Evolutionary conservation across 2,113 vertebrate genomes (phyloP), one percentile per base, ranked within the genome.

Genomic region (Malurus melanocephalus): DNA sequence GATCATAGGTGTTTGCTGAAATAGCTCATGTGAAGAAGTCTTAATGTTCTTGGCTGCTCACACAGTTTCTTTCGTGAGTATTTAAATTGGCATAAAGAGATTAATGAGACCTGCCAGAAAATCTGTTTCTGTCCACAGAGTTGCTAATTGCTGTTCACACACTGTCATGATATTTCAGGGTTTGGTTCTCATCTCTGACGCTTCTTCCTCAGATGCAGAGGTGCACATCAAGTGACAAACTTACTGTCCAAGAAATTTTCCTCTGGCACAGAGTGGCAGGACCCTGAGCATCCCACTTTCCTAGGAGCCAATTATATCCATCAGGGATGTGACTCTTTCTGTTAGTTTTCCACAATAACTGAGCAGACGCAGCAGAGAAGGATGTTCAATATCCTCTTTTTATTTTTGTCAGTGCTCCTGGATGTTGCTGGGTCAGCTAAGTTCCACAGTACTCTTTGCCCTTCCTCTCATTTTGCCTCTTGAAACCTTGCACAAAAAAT

Each of bases 21-120:
- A 18, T 81, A 60, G 16, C 32, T 5, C 4, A 15, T 68, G 24
- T 33, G 42, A 85, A 64, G 38, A 78, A 49, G 24, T 45, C 43
- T 78, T 82, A 12, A 7, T 38, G 11, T 88, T 87, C 80, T 56
- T 66, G 64, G 43, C 60, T 57, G 20, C 7, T 85, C 26, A 19
- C 1, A 6, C 15, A 43, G 0, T 74, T 65, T 84, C 42, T 80
- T 81, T 87, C 26, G 20, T 33, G 61, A 72, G 32, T 89, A 75
- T 88, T 88, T 88, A 78, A 81, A 87, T 79, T 66, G 72, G 59
- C 66, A 40, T 81, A 24, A 86, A 81, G 60, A 92, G 52, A 82
- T 92, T 95, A 89, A 92, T 62, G 55, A 51, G n/a, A 79, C 23
- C 38, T 90, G 69, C 78, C 78, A 93, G 74, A 62, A 67, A 73